These are phyloP conservation scores for Mactromeris polynyma DNA, from an alignment of 2,888 invertebrate genomes.

Conservation along the genomic window DNA sequence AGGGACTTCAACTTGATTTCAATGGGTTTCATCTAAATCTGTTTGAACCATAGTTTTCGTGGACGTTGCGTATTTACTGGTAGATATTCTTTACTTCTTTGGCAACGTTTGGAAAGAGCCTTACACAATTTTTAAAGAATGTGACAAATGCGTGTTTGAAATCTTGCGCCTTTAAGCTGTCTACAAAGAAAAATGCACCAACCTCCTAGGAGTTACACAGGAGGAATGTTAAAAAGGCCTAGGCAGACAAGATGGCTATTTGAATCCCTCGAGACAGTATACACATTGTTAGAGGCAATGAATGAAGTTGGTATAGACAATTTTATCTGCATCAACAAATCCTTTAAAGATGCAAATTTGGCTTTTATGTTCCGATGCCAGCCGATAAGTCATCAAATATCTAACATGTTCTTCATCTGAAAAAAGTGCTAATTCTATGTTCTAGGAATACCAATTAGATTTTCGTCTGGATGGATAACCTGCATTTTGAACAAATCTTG, in stretches of 20 bases:
- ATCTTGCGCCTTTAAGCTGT: not conserved
- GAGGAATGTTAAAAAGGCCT: conserved; percentile 7
- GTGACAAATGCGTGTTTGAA: not conserved
- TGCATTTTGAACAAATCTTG: conserved; percentile 30
- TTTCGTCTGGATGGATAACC: conserved; percentile 24
- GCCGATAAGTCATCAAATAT: conserved; percentile 28
- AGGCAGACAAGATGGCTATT: conserved; percentile 8
- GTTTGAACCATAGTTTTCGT: not conserved
- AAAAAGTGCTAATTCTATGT: conserved; percentile 8
- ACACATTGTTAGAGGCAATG: not conserved
- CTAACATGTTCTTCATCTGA: not conserved
- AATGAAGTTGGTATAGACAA: conserved; percentile 23
- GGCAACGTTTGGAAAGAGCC: not conserved
- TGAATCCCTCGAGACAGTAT: not conserved
- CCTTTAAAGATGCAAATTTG: conserved; percentile 40
- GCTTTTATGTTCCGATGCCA: conserved; percentile 26
- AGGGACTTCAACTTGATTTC: no score
- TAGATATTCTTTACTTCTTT: not conserved
- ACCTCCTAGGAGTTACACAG: not conserved
- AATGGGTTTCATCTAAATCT: not conserved
- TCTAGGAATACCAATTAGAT: conserved; percentile 38
- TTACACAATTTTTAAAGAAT: not conserved
- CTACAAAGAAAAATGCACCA: not conserved
- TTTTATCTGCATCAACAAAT: conserved; percentile 25
- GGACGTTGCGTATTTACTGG: not conserved